Evolutionary conservation across 1,140 invertebrate genomes (phyloP).

Genomic region (Drosophila prosaltans): DNA sequence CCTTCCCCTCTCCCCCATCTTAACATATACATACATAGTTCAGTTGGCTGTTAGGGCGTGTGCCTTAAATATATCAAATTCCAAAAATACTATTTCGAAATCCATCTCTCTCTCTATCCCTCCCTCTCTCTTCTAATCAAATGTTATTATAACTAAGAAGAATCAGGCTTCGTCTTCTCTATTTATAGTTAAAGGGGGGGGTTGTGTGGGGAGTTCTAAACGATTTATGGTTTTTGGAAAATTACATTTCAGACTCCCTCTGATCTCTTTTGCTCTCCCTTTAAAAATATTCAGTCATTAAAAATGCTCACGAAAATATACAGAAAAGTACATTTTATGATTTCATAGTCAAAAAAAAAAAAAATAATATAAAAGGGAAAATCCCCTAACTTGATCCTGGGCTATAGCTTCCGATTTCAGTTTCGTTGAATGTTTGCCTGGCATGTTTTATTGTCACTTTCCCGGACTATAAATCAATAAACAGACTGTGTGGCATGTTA

Average conservation of each 20-base stretch:
- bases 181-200: slow-evolving; percentile 9
- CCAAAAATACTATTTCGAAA: slow-evolving; percentile 47
- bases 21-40: slow-evolving; percentile 1
- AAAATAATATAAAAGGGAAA: slow-evolving; percentile 4
- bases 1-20: too few species aligned
- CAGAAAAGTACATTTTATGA: slow-evolving; percentile 60
- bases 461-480: slow-evolving; percentile 77
- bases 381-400: slow-evolving; percentile 46
- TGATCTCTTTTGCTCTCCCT: neutral
- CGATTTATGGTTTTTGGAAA: slow-evolving; percentile 60
- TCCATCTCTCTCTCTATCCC: neutral
- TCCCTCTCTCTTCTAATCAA: slow-evolving; percentile 25
- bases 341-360: slow-evolving; percentile 24
- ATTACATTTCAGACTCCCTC: slow-evolving; percentile 7
- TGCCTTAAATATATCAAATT: slow-evolving; percentile 59
- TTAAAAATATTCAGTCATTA: slow-evolving; percentile 45
- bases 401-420: slow-evolving; percentile 16
- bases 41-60: slow-evolving; percentile 31
- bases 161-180: neutral
- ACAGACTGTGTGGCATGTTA: slow-evolving; percentile 67
- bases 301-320: slow-evolving; percentile 64
- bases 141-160: slow-evolving; percentile 46
- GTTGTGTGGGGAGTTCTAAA: slow-evolving; percentile 40
- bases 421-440: slow-evolving; percentile 1
- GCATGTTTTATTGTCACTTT: slow-evolving; percentile 75